phyloP scores from a whole-genome alignment of 35 echinoderm and acorn worm genomes.

The Diadema setosum region DNA sequence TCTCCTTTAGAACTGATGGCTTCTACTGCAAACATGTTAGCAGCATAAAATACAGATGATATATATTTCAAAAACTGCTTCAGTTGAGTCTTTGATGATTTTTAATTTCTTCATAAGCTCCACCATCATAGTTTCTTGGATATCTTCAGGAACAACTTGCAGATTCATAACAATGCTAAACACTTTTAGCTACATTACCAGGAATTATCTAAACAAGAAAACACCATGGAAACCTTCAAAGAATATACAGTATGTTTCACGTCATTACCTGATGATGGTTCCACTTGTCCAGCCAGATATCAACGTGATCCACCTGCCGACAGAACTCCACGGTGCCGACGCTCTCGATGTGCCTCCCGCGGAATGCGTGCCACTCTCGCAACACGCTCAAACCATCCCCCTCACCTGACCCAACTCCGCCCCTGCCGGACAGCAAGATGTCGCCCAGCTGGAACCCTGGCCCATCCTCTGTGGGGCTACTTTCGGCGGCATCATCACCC shows the following conservation, averaged over 20 bases:
- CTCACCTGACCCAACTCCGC: not conserved
- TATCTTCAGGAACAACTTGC: too few relatives aligned
- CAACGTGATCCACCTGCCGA: constrained; percentile 91
- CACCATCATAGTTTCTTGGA: too few relatives aligned
- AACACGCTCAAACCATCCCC: not conserved
- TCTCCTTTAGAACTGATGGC: not conserved
- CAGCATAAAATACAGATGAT: not conserved
- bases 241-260: too few relatives aligned
- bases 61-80: not conserved
- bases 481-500: not conserved
- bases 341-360: constrained; percentile 46
- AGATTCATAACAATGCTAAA: too few relatives aligned
- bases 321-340: constrained; percentile 77
- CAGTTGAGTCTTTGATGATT: too few relatives aligned
- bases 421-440: not conserved
- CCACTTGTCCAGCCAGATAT: constrained; percentile 90
- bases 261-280: constrained; percentile 80
- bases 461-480: not conserved
- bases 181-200: too few relatives aligned
- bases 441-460: not conserved
- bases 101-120: too few relatives aligned
- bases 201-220: too few relatives aligned
- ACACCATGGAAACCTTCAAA: too few relatives aligned
- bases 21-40: not conserved
- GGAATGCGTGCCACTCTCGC: constrained; percentile 68